These are phyloP conservation scores for Acrocephalus kingi DNA, from an alignment of 2,113 vertebrate genomes.

Conservation along the genomic window DNA sequence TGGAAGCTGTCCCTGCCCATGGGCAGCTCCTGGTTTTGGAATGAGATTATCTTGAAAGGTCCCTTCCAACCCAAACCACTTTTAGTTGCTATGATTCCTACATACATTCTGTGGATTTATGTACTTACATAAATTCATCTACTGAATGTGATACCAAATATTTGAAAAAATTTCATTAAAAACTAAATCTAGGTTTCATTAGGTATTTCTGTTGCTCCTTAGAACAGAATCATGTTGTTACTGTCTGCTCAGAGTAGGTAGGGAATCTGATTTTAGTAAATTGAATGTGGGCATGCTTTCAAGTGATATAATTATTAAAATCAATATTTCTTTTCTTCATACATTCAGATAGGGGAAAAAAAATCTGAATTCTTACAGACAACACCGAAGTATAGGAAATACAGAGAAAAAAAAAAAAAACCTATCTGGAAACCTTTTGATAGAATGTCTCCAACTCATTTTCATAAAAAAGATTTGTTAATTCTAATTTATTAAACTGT, in stretches of 20 bases:
- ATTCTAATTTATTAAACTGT: neutral
- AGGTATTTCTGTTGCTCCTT: neutral
- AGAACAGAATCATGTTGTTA: neutral
- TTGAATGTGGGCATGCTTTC: neutral
- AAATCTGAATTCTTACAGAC: neutral
- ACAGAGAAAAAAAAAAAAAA: neutral
- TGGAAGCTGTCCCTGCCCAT: neutral
- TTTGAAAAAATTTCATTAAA: neutral
- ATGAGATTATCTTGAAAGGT: neutral
- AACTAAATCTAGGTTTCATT: neutral
- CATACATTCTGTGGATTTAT: neutral
- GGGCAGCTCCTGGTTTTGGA: neutral
- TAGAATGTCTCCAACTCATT: neutral
- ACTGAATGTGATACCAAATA: neutral
- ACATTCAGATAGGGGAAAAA: neutral
- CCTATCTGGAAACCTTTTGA: neutral
- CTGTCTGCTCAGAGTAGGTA: neutral
- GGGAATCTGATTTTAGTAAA: neutral
- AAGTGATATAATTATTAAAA: neutral
- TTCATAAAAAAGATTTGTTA: neutral
- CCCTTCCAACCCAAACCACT: neutral
- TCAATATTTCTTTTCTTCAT: neutral
- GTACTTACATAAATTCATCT: neutral
- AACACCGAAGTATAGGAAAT: neutral
- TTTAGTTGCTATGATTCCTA: neutral